Percentiles rank a stretch among this genome's conserved stretches.
phyloP scores from a whole-genome alignment of 2,797 vertebrate genomes.

The Avahi laniger region DNA sequence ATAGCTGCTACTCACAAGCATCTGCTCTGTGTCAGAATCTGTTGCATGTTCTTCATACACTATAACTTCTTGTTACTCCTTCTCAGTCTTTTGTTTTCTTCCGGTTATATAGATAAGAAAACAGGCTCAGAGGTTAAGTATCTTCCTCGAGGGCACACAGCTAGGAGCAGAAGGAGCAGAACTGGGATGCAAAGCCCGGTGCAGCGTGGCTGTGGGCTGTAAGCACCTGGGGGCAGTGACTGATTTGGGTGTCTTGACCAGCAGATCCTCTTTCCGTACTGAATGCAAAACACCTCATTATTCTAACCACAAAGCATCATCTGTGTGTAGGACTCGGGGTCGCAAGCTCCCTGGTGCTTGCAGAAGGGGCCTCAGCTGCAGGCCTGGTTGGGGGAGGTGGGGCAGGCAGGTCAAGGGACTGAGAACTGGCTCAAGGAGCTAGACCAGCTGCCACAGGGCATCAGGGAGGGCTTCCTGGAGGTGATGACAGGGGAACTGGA shows the following conservation, averaged over 20 bases:
- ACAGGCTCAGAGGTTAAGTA: neutral
- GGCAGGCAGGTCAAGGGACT: neutral
- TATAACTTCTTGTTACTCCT: neutral
- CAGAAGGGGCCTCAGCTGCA: neutral
- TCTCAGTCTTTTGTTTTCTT: neutral
- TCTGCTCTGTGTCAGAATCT: neutral
- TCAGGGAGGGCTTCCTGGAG: neutral
- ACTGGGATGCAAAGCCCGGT: neutral
- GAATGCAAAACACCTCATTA: neutral
- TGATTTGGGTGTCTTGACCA: neutral
- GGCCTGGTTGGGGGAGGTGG: neutral
- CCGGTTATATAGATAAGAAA: neutral
- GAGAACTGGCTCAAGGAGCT: neutral
- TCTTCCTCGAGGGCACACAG: neutral
- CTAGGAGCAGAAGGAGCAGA: neutral
- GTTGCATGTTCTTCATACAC: accelerated
- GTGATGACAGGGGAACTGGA: neutral
- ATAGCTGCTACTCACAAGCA: neutral
- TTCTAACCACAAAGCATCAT: neutral
- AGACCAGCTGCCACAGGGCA: neutral
- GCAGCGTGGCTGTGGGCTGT: neutral
- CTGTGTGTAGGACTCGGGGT: neutral
- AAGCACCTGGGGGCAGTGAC: neutral
- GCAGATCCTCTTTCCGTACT: neutral
- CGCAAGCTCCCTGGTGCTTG: neutral